Evolutionary conservation across 2,888 invertebrate species (phyloP).

Genomic region (Sepiola atlantica): DNA sequence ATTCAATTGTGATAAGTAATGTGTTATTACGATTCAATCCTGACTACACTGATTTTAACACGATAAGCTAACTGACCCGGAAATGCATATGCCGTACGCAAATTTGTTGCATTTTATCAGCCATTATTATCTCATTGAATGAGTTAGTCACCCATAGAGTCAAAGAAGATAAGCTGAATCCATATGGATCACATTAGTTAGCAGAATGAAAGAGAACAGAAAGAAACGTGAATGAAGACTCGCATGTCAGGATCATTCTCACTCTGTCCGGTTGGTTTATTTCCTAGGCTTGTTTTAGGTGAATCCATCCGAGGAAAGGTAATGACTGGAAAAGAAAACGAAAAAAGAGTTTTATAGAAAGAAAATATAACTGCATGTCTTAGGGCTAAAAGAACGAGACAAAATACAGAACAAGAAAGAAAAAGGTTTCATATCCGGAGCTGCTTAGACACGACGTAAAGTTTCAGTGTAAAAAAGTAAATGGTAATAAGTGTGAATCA

Average conservation of each 20-base stretch:
- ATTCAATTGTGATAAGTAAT: neutral
- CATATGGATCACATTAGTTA: too few relatives aligned
- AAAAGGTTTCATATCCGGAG: too few relatives aligned
- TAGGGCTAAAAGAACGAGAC: neutral
- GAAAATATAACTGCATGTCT: neutral
- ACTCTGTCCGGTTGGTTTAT: neutral
- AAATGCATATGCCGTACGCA: neutral
- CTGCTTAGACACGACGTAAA: too few relatives aligned
- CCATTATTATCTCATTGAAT: slow-evolving; percentile 12
- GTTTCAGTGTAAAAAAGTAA: too few relatives aligned
- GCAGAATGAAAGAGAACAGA: too few relatives aligned
- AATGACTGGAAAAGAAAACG: neutral
- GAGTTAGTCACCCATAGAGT: neutral
- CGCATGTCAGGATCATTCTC: too few relatives aligned
- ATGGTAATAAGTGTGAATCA: too few relatives aligned
- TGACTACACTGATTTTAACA: neutral
- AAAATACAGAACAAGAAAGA: too few relatives aligned
- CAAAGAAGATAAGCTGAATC: neutral
- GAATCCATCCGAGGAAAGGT: neutral
- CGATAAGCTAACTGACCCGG: neutral
- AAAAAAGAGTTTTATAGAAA: neutral
- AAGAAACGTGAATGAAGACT: too few relatives aligned
- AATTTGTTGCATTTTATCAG: neutral
- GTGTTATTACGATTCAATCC: neutral
- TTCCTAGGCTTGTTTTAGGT: neutral